Percentiles rank a stretch among this genome's conserved stretches.
phyloP scores from a whole-genome alignment of 2,797 vertebrate genomes.

The Muscicapa striata region DNA sequence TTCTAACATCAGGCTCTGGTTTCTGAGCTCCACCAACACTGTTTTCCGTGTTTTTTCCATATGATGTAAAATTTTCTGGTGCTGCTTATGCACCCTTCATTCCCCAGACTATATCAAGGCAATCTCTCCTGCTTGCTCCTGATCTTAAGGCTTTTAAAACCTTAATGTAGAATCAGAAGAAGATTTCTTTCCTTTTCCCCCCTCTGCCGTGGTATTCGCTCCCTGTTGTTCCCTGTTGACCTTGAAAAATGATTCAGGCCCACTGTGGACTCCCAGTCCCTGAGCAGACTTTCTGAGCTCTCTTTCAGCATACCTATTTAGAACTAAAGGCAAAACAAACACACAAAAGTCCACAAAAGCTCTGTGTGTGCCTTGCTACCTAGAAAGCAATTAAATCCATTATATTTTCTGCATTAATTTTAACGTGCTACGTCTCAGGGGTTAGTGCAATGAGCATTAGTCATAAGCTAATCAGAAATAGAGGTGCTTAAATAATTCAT shows the following conservation, averaged over 20 bases:
- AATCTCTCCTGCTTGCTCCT: neutral
- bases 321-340: slow-evolving; percentile 57
- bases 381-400: slow-evolving; percentile 63
- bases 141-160: slow-evolving; percentile 31
- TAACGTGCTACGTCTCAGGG: neutral
- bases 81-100: neutral
- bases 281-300: neutral
- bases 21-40: neutral
- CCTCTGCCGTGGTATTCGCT: neutral
- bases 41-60: neutral
- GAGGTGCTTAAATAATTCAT: slow-evolving; percentile 61
- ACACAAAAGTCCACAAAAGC: slow-evolving; percentile 38
- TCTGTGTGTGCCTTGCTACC: slow-evolving; percentile 48
- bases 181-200: slow-evolving; percentile 5
- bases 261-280: neutral
- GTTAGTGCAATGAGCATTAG: slow-evolving; percentile 19
- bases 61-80: neutral
- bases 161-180: slow-evolving; percentile 9
- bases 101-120: neutral
- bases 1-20: neutral
- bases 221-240: neutral
- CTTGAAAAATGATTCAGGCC: neutral
- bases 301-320: slow-evolving; percentile 22
- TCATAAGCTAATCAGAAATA: slow-evolving; percentile 55
- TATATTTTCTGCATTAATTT: slow-evolving; percentile 45